Evolutionary conservation across 2,113 vertebrate genomes (phyloP).

Genomic region (Xyrauchen texanus): DNA sequence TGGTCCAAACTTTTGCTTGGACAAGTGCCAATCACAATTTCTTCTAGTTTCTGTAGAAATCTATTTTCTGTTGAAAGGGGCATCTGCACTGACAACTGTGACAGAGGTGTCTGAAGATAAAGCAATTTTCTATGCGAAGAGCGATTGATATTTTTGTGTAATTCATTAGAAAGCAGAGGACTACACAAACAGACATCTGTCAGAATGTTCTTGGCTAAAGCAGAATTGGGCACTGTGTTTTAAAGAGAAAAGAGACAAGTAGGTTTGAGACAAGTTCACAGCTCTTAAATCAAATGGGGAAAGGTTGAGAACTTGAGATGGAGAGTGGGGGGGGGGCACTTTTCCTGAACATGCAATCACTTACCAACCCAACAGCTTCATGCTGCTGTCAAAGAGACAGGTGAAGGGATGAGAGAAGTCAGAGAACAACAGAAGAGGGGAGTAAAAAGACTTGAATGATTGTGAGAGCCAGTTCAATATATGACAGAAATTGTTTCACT

Average conservation of each 20-base stretch:
- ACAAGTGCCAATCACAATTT: too few species aligned
- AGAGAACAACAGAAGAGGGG: conserved; percentile 34
- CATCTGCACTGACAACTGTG: too few species aligned
- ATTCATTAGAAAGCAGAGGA: conserved; percentile 21
- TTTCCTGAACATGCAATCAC: conserved; percentile 47
- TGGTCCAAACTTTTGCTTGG: too few species aligned
- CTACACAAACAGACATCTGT: conserved; percentile 33
- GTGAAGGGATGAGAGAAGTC: conserved; percentile 26
- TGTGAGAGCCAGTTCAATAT: too few species aligned
- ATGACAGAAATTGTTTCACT: too few species aligned
- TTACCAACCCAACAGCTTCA: conserved; percentile 27
- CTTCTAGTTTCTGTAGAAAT: too few species aligned
- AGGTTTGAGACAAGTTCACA: conserved; percentile 40
- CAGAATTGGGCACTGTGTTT: background rate
- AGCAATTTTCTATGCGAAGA: background rate
- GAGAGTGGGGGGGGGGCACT: conserved; percentile 19
- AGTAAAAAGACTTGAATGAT: too few species aligned
- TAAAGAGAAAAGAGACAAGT: conserved; percentile 36
- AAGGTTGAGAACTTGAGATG: conserved; percentile 18
- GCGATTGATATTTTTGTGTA: background rate
- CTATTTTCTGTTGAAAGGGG: too few species aligned
- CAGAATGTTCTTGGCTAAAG: conserved; percentile 32
- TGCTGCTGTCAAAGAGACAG: conserved; percentile 22
- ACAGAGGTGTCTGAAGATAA: background rate
- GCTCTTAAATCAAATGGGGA: conserved; percentile 4